phyloP scores from a whole-genome alignment of 2,888 invertebrate species.

The Drosophila melanosoma region DNA sequence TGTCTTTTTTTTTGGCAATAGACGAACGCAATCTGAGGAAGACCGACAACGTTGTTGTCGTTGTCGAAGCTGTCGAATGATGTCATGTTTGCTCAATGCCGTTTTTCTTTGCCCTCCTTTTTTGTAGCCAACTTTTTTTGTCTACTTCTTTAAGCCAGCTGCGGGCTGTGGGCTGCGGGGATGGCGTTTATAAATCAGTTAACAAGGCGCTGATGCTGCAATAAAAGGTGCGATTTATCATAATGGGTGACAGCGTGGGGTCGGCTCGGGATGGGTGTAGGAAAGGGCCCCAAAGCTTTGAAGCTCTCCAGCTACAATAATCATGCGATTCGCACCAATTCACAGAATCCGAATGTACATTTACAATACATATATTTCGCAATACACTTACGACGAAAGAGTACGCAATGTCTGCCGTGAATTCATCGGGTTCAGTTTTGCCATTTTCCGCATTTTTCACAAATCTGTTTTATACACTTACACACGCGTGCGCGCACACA shows the following conservation, averaged over 20 bases:
- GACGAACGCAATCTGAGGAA: conserved; percentile 53
- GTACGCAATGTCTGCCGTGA: conserved; percentile 54
- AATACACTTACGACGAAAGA: conserved; percentile 48
- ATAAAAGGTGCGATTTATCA: conserved; percentile 82
- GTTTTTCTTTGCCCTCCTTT: conserved; percentile 5
- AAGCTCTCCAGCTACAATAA: conserved; percentile 16
- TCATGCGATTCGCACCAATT: conserved; percentile 45
- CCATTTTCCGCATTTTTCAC: conserved; percentile 80
- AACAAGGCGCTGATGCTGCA: conserved; percentile 79
- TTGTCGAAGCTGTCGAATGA: conserved; percentile 72
- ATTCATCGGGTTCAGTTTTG: conserved; percentile 78
- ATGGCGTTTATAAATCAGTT: conserved; percentile 73
- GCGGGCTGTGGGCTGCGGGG: not conserved
- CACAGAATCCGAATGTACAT: conserved; percentile 50
- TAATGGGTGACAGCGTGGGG: conserved; percentile 55
- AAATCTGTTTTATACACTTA: conserved; percentile 70
- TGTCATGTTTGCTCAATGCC: conserved; percentile 67
- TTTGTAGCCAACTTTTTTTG: conserved; percentile 36
- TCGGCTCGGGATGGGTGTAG: not conserved
- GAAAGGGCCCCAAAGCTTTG: conserved; percentile 3
- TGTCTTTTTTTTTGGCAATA: conserved; percentile 16
- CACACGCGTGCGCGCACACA: conserved; percentile 22
- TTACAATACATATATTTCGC: conserved; percentile 53
- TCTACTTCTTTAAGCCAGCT: conserved; percentile 44
- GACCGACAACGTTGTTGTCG: conserved; percentile 55